phyloP scores from a whole-genome alignment of 2,113 vertebrate genomes.

The Ranitomeya variabilis region DNA sequence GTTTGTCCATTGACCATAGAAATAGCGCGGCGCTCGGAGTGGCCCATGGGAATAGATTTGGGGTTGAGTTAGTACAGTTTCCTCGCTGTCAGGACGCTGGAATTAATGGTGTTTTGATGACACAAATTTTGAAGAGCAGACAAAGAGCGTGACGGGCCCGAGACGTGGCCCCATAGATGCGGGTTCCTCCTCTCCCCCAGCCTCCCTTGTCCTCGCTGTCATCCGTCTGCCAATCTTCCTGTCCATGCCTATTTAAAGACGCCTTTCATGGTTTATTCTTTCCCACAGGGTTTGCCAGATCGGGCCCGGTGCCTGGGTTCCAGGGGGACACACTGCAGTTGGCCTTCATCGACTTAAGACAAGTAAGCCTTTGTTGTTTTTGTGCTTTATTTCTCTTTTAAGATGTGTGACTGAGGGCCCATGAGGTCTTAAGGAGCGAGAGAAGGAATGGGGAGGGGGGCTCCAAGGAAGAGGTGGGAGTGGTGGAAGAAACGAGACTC shows the following conservation, averaged over 20 bases:
- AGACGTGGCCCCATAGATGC: slow-evolving; percentile 89
- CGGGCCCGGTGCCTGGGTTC: slow-evolving; percentile 99
- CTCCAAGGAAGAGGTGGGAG: neutral
- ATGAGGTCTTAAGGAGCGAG: slow-evolving; percentile 79
- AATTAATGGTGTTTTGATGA: slow-evolving; percentile 96
- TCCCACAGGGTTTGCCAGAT: slow-evolving; percentile 99
- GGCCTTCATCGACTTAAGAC: slow-evolving; percentile 99
- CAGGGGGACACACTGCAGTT: slow-evolving; percentile 99
- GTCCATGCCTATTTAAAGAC: slow-evolving; percentile 93
- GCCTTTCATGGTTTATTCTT: slow-evolving; percentile 95
- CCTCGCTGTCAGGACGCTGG: slow-evolving; percentile 87
- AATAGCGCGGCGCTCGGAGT: slow-evolving; percentile 77
- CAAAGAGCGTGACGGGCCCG: slow-evolving; percentile 84
- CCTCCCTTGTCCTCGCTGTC: slow-evolving; percentile 92
- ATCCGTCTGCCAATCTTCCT: slow-evolving; percentile 99
- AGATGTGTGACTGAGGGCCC: slow-evolving; percentile 88
- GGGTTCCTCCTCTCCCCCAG: slow-evolving; percentile 82
- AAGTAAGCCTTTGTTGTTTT: slow-evolving; percentile 98
- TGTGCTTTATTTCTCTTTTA: slow-evolving; percentile 82
- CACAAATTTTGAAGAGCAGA: slow-evolving; percentile 85
- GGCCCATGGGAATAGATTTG: slow-evolving; percentile 87
- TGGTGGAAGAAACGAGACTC: slow-evolving; percentile 41
- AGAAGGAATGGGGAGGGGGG: slow-evolving; percentile 29
- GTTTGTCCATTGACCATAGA: slow-evolving; percentile 84
- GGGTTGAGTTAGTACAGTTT: slow-evolving; percentile 86